Evolutionary conservation across 2,113 vertebrate species (phyloP), one percentile per base, ranked within the genome.

Genomic region (Bettongia penicillata): DNA sequence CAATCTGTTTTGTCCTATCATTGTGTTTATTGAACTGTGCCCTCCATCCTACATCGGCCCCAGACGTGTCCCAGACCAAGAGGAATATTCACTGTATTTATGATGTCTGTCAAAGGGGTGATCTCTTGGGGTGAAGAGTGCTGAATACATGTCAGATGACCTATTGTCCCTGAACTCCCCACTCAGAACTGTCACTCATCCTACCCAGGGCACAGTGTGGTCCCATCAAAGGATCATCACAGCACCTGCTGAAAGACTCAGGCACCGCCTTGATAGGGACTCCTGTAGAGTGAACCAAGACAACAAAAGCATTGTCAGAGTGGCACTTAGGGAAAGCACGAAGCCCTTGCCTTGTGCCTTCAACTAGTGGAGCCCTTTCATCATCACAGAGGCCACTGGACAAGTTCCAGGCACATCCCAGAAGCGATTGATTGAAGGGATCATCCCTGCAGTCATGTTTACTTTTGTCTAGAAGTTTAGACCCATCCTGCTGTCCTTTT

Each of bases 211-310:
- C 28, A 52, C 68, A 23, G 22, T 48, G 9, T 57, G 55, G 51
- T 90, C 9, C 16, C 92, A 12, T 91, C 95, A 89, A 43, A 47
- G 37, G 25, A 43, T 57, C 49, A 25, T n/a, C 3, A 0, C 24
- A 3, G 31, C 23, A 53, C 52, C 8, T 37, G 90, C 1, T 19
- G 31, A 25, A 11, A 1, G 37, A 43, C 8, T 3, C 6, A 12
- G n/a, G 8, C 12, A 25, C 68, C 23, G 1, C 9, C 3, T 16
- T 50, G 11, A 11, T 3, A 14, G 0, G 0, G 16, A 26, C 26
- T 25, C 14, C 16, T 25, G 5, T 2, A 47, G 47, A 11, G 37
- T 84, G 37, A 43, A 48, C 25, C 25, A 24, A 23, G 92, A 52
- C 51, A 19, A 52, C 91, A 52, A 90, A 53, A 37, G 16, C 16